phyloP scores from a whole-genome alignment of 2,797 vertebrate genomes.

The Scomberomorus guttatus region DNA sequence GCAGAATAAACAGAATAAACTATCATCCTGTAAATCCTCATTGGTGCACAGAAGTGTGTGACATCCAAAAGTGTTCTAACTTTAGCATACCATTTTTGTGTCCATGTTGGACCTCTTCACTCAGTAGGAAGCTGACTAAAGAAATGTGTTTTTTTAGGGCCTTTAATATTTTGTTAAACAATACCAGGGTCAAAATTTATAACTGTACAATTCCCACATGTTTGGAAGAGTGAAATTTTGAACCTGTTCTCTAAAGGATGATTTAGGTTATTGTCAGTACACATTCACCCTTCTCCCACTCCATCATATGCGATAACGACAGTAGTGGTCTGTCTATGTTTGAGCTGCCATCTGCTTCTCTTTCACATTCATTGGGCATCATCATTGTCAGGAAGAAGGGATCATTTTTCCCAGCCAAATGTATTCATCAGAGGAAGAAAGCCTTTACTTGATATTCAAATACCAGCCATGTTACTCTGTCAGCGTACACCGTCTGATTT shows the following conservation, averaged over 20 bases:
- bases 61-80: neutral
- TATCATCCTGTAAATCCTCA: neutral
- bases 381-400: conserved; percentile 56
- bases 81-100: neutral
- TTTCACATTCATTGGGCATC: conserved; percentile 66
- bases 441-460: conserved; percentile 70
- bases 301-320: conserved; percentile 46
- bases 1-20: too few species aligned
- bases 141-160: neutral
- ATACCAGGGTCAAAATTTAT: neutral
- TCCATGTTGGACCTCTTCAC: neutral
- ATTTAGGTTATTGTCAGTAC: conserved; percentile 27
- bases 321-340: conserved; percentile 41
- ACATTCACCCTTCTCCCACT: conserved; percentile 46
- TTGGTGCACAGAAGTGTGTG: neutral
- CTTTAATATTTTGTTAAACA: neutral
- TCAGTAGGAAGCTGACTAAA: neutral
- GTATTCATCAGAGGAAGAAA: conserved; percentile 73
- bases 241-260: conserved; percentile 10
- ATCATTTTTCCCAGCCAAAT: conserved; percentile 59
- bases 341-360: conserved; percentile 67
- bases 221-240: conserved; percentile 1
- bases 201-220: conserved; percentile 1
- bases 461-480: conserved; percentile 63
- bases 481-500: conserved; percentile 59